Conservation (phyloP, 2,113 vertebrate species). For the Protobothrops mucrosquamatus region DNA sequence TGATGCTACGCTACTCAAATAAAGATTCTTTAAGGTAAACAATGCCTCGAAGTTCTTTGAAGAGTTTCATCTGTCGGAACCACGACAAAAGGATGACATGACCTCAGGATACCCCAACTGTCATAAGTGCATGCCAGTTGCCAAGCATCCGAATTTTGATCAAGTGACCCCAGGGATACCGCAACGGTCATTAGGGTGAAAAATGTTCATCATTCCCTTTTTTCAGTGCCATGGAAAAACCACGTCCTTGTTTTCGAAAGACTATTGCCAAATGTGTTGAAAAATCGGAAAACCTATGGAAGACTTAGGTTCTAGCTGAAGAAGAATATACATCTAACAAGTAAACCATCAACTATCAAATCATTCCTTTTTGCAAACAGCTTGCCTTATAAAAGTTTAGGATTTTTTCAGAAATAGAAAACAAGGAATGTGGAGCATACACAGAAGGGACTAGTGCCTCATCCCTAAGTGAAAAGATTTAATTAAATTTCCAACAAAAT, state of each 20-base stretch:
- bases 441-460: conserved; percentile 34
- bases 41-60: too few species aligned
- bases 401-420: conserved; percentile 51
- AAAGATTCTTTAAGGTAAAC: too few species aligned
- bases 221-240: neutral
- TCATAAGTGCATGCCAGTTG: too few species aligned
- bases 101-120: too few species aligned
- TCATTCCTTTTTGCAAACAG: conserved; percentile 37
- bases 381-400: conserved; percentile 58
- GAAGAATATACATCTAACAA: neutral
- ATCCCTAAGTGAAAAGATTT: conserved; percentile 76
- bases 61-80: too few species aligned
- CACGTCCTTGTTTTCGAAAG: neutral
- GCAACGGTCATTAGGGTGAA: too few species aligned
- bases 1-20: too few species aligned
- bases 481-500: conserved; percentile 80
- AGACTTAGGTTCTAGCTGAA: neutral
- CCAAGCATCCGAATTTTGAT: too few species aligned
- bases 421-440: neutral
- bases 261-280: neutral
- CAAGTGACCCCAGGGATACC: too few species aligned
- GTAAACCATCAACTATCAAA: conserved; percentile 28
- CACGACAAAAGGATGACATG: too few species aligned
- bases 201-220: too few species aligned
- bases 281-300: neutral